Percentiles rank a stretch among this genome's conserved stretches.
Conservation (phyloP, 30 jellyfish, hydroid and myxozoan species). For the Hydractinia echinata region DNA sequence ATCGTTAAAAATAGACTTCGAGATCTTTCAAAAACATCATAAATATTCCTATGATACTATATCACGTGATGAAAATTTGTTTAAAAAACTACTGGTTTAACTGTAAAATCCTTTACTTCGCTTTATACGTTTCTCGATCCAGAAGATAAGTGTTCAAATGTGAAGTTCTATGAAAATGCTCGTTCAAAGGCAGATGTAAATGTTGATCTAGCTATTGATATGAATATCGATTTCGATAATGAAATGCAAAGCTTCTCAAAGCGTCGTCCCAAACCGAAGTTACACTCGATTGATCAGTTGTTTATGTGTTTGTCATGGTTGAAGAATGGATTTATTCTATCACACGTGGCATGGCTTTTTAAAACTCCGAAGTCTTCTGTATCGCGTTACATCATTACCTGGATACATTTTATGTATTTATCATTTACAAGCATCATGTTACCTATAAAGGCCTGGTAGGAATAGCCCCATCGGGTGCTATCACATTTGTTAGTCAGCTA, state of each 20-base stretch:
- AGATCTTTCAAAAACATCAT: not conserved
- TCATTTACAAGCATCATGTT: slow-evolving; percentile 45
- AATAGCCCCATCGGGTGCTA: slow-evolving; percentile 59
- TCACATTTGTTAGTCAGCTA: slow-evolving; percentile 44
- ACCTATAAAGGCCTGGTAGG: slow-evolving; percentile 53
- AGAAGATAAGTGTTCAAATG: slow-evolving; percentile 25
- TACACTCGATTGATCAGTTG: slow-evolving; percentile 16
- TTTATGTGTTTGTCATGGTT: slow-evolving; percentile 45
- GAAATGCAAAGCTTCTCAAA: slow-evolving; percentile 2
- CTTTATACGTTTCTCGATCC: slow-evolving; percentile 30
- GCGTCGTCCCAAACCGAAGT: slow-evolving; percentile 50
- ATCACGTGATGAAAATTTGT: slow-evolving; percentile 24
- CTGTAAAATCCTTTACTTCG: slow-evolving; percentile 33
- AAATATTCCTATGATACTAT: slow-evolving; percentile 25
- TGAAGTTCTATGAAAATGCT: slow-evolving; percentile 24
- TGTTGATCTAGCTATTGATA: not conserved
- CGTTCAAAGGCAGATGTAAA: not conserved
- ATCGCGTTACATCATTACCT: slow-evolving; percentile 40
- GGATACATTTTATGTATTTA: slow-evolving; percentile 48
- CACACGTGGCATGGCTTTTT: slow-evolving; percentile 41
- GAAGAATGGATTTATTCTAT: slow-evolving; percentile 26
- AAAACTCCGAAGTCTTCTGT: slow-evolving; percentile 43
- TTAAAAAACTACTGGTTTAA: slow-evolving; percentile 39
- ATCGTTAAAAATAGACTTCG: no score
- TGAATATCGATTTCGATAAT: not conserved